Evolutionary conservation across 1,140 invertebrate genomes (phyloP).

Genomic region (Habropoda laboriosa): DNA sequence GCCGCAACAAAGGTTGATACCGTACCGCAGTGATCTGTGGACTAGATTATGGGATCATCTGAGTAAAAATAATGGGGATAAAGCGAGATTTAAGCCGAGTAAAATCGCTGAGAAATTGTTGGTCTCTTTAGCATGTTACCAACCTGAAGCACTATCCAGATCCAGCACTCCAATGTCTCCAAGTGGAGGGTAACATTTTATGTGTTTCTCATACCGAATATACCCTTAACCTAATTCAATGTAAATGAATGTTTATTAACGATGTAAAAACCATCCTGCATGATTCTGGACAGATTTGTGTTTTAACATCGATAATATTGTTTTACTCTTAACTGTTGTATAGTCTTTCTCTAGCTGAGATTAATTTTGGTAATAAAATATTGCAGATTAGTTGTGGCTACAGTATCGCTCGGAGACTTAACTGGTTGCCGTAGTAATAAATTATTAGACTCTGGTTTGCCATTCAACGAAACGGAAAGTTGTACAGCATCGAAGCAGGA

Average conservation of each 20-base stretch:
- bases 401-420: conserved; percentile 77
- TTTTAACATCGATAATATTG: not conserved
- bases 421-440: conserved; percentile 77
- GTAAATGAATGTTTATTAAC: conserved; percentile 10
- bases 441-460: conserved; percentile 81
- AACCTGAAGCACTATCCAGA: conserved; percentile 91
- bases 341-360: not conserved
- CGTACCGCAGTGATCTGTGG: conserved; percentile 91
- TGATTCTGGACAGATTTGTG: not conserved
- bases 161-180: conserved; percentile 92
- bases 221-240: not conserved
- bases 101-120: conserved; percentile 89
- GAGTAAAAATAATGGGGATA: conserved; percentile 82
- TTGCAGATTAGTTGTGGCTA: conserved; percentile 72
- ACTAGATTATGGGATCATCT: conserved; percentile 90
- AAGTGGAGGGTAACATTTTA: conserved; percentile 79
- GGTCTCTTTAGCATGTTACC: conserved; percentile 90
- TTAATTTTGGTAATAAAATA: conserved; percentile 16
- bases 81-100: conserved; percentile 85
- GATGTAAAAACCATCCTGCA: not conserved
- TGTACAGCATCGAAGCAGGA: conserved; percentile 93
- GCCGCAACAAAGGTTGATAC: conserved; percentile 89
- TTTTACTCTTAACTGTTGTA: not conserved
- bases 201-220: no score
- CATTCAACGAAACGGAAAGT: conserved; percentile 91